Base-by-base conservation (phyloP, 2,888 invertebrate genomes). In the Leucozona laternaria region DNA sequence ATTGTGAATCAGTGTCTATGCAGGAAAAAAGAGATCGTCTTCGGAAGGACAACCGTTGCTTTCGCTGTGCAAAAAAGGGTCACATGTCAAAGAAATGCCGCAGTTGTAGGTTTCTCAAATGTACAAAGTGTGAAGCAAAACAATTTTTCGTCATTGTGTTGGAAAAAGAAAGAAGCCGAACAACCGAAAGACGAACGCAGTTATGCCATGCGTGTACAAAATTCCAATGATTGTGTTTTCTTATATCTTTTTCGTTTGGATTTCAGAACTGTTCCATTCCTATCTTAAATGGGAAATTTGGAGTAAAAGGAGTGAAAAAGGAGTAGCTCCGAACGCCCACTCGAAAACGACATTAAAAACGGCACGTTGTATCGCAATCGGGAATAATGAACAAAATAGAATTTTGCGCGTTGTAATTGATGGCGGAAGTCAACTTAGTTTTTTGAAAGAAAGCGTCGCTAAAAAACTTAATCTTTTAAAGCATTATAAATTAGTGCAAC, bases 391-490 rank as follows among this genome's bases (percentile, higher is more conserved):
- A 17, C 25, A 53, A 15, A 62, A 25, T 17, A 64, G 37, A 62
- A 15, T 75, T 13, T 64, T 75, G 40, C 66, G 55, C n/a, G 66
- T 48, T 20, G 66, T 76, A 5, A 76, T 76, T 37, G 66, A 66
- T 8, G 64, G 75, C 5, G 75, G 64, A 20, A 66, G 66, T 48
- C 76, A 76, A 60, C 22, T 48, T 2, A 73, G 48, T 60, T 73
- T 73, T 28, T 4, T 73, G 3, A 73, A 58, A 34, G 55, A 71
- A 31, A 57, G 45, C 6, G 43, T 55, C 1, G 64, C 60, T 34
- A 31, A 22, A 37, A 66, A 68, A 64, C 7, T 64, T 43, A 53
- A 57, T 15, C 55, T 64, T 20, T 2, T 53, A 40, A 17, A 34
- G 1, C 10, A 57, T 15, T 68, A 22, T 10, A 45, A 57, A 58